Evolutionary conservation across 2,113 vertebrate genomes (phyloP), one percentile per base, ranked within the genome.

Genomic region (Aix galericulata): DNA sequence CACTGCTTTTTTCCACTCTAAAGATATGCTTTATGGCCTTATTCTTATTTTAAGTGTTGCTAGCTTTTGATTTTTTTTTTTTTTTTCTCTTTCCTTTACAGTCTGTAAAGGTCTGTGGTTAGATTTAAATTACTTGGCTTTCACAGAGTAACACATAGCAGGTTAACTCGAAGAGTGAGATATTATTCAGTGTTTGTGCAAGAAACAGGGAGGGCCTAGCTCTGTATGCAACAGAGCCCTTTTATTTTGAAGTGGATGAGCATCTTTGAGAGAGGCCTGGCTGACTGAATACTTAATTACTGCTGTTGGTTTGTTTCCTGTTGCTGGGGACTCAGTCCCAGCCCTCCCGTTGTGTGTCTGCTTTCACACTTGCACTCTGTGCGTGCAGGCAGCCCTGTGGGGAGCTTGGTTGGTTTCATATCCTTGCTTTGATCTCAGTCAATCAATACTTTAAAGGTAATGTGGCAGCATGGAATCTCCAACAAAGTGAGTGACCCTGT

Each of bases 291-390:
- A 55, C 42, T 76, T 79, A 8, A 6, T 79, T 60, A 36, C 7
- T 1, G 0, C 25, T 82, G 17, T 64, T 25, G 1, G 1, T 72
- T 72, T 82, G 5, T 73, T 82, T 22, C 23, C 21, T 8, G 68
- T 88, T 44, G 29, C 3, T 42, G 9, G 0, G 29, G 7, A 36
- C 14, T 50, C 0, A 0, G 13, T 76, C 31, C 34, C 31, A 50
- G 25, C 21, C 11, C 26, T 80, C 26, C 21, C 44, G 0, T 0
- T 18, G 20, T 38, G 29, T 0, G 2, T 2, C 50, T 94, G 53
- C 36, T 21, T 42, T 83, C 68, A 50, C 5, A 0, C n/a, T 59
- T 56, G 11, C 1, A 2, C 14, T n/a, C 23, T 16, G 13, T 59
- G 46, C 23, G 14, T 76, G 38, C 14, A 78, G 38, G 11, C 29